Evolutionary conservation across 2,888 invertebrate species (phyloP).

Genomic region (Oligia strigilis): DNA sequence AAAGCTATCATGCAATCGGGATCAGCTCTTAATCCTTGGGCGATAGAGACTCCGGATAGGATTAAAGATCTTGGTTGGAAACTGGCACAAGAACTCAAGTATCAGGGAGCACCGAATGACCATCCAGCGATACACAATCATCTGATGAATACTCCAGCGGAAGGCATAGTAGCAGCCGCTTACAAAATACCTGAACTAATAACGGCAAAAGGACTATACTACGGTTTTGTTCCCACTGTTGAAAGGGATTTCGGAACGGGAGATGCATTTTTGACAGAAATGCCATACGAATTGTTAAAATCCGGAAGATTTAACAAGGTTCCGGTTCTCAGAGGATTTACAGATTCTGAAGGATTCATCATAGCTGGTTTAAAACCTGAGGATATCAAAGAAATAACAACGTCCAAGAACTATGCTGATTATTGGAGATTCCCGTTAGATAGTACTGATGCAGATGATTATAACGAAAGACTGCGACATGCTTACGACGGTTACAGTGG

Average conservation of each 20-base stretch:
- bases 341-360: slow-evolving; percentile 70
- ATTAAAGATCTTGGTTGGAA: slow-evolving; percentile 65
- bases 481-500: slow-evolving; percentile 33
- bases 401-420: slow-evolving; percentile 68
- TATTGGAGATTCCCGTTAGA: slow-evolving; percentile 58
- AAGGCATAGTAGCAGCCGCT: slow-evolving; percentile 57
- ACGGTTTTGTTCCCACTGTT: slow-evolving; percentile 78
- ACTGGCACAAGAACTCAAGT: slow-evolving; percentile 69
- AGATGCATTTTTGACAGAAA: slow-evolving; percentile 71
- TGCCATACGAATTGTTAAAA: slow-evolving; percentile 82
- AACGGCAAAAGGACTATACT: slow-evolving; percentile 32
- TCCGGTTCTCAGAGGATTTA: slow-evolving; percentile 87
- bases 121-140: slow-evolving; percentile 67
- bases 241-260: slow-evolving; percentile 75
- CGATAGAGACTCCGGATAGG: slow-evolving; percentile 67
- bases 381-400: slow-evolving; percentile 64
- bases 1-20: slow-evolving; percentile 81
- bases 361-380: slow-evolving; percentile 69
- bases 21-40: slow-evolving; percentile 78
- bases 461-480: slow-evolving; percentile 64
- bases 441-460: slow-evolving; percentile 55
- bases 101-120: slow-evolving; percentile 68
- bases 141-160: slow-evolving; percentile 64
- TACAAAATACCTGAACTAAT: slow-evolving; percentile 55
- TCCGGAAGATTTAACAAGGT: slow-evolving; percentile 79